Percentiles rank a stretch among this genome's conserved stretches.
These are phyloP conservation scores for Trypoxylon attenuatum DNA, from an alignment of 2,888 invertebrate genomes.

Conservation along the genomic window DNA sequence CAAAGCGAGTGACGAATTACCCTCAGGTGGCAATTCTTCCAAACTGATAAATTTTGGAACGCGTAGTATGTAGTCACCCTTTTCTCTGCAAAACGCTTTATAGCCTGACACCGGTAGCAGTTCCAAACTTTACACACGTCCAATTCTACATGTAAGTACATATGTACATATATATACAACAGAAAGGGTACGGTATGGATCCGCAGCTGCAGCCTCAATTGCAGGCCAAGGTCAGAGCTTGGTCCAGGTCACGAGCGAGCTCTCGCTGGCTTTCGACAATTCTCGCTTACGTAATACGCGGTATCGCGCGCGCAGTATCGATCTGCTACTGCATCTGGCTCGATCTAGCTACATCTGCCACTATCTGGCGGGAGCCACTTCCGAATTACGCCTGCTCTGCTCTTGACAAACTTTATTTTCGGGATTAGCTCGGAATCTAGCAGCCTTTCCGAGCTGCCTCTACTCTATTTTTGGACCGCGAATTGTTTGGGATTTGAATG, in stretches of 20 bases:
- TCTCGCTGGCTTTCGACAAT: slow-evolving; percentile 45
- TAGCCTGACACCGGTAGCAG: too few species aligned
- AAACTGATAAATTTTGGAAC: neutral
- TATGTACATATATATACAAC: neutral
- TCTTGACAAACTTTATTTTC: too few species aligned
- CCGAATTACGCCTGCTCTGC: too few species aligned
- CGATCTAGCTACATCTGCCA: slow-evolving; percentile 22
- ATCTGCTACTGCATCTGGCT: slow-evolving; percentile 33
- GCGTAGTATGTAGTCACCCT: neutral
- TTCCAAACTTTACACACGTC: neutral
- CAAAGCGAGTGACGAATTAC: too few species aligned
- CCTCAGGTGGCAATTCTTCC: neutral
- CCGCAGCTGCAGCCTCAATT: slow-evolving; percentile 49
- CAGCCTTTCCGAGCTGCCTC: too few species aligned
- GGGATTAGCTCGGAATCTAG: too few species aligned
- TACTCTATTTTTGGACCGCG: too few species aligned
- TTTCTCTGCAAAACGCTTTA: slow-evolving; percentile 16
- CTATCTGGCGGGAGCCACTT: slow-evolving; percentile 1
- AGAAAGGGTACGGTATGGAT: slow-evolving; percentile 8
- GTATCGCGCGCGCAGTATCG: slow-evolving; percentile 44
- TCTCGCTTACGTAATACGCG: slow-evolving; percentile 51
- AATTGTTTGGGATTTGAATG: too few species aligned
- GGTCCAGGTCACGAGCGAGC: slow-evolving; percentile 56
- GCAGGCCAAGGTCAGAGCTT: slow-evolving; percentile 62
- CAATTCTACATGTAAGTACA: neutral